phyloP scores from a whole-genome alignment of 1,140 invertebrate species.

The Drosophila murphyi region DNA sequence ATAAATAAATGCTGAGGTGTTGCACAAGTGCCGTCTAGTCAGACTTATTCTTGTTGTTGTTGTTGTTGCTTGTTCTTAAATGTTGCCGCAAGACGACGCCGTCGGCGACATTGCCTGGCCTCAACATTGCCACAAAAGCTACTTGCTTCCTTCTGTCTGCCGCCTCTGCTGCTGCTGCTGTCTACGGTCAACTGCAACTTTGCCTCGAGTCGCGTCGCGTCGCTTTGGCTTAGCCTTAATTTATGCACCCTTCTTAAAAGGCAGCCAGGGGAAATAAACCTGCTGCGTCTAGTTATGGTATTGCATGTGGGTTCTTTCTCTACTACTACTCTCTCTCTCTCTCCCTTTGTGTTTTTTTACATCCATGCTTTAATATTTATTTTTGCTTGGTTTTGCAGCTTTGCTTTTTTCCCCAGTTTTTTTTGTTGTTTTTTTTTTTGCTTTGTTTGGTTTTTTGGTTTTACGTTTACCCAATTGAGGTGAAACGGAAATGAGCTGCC shows the following conservation, averaged over 20 bases:
- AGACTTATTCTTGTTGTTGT: neutral
- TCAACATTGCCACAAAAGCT: constrained; percentile 43
- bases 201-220: constrained; percentile 35
- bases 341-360: constrained; percentile 51
- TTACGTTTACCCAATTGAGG: constrained; percentile 76
- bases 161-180: constrained; percentile 12
- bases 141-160: constrained; percentile 25
- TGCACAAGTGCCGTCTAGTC: constrained; percentile 53
- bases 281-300: constrained; percentile 57
- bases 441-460: constrained; percentile 41
- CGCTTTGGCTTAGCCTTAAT: constrained; percentile 63
- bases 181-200: constrained; percentile 76
- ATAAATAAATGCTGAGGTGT: constrained; percentile 73
- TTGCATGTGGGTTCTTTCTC: constrained; percentile 58
- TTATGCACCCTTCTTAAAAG: constrained; percentile 75
- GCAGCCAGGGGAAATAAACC: constrained; percentile 44
- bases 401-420: constrained; percentile 20
- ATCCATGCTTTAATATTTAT: constrained; percentile 56
- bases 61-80: constrained; percentile 36
- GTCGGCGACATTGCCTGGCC: constrained; percentile 27
- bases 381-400: constrained; percentile 49
- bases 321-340: neutral
- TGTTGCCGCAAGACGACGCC: constrained; percentile 27
- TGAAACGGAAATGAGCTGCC: constrained; percentile 83
- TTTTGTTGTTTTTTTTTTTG: constrained; percentile 32